A percentile compares a stretch with the other conserved stretches of the same genome.
phyloP scores from a whole-genome alignment of 1,140 invertebrate genomes.

The Chelonus insularis region DNA sequence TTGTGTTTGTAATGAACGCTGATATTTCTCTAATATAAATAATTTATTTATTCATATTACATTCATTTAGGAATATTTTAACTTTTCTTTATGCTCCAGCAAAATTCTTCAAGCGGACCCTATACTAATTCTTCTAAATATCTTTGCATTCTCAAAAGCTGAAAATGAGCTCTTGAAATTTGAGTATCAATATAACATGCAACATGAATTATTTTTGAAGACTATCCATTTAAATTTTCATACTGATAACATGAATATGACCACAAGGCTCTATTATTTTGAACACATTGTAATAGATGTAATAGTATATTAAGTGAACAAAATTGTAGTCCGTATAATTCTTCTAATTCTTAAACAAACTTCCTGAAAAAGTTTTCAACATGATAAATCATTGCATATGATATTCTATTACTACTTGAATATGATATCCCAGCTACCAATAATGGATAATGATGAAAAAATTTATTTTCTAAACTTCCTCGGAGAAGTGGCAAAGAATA shows the following conservation, averaged over 20 bases:
- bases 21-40: too few relatives aligned
- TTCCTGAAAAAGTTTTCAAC: slow-evolving; percentile 20
- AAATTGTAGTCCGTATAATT: slow-evolving; percentile 31
- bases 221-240: slow-evolving; percentile 36
- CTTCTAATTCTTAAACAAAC: slow-evolving; percentile 31
- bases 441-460: slow-evolving; percentile 16
- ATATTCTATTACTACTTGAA: not conserved
- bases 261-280: slow-evolving; percentile 32
- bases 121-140: slow-evolving; percentile 23
- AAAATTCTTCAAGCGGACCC: slow-evolving; percentile 23
- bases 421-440: not conserved
- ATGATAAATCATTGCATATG: not conserved
- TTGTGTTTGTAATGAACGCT: too few relatives aligned
- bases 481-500: slow-evolving; percentile 30
- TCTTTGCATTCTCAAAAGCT: slow-evolving; percentile 24
- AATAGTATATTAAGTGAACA: slow-evolving; percentile 37
- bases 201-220: slow-evolving; percentile 30
- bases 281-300: slow-evolving; percentile 30
- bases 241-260: slow-evolving; percentile 31
- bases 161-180: slow-evolving; percentile 25
- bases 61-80: too few relatives aligned
- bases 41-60: too few relatives aligned
- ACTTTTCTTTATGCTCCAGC: too few relatives aligned
- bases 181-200: slow-evolving; percentile 32
- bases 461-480: slow-evolving; percentile 28